phyloP scores from a whole-genome alignment of 2,888 invertebrate species.

The Cheilosia vulpina region DNA sequence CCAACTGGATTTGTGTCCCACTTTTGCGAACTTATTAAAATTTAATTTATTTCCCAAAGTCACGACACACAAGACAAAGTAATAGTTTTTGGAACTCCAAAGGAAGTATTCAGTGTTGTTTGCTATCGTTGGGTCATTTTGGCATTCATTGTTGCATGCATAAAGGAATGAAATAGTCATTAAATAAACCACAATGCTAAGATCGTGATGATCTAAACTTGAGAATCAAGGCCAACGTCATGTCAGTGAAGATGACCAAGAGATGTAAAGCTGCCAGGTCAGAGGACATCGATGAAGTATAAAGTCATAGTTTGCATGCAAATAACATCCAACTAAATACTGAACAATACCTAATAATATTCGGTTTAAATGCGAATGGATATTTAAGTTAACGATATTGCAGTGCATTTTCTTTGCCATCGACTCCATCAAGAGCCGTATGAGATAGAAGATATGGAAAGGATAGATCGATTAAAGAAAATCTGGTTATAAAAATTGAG shows the following conservation, averaged over 20 bases:
- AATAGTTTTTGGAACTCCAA: background rate
- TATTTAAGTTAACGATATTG: too few relatives aligned
- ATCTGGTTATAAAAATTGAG: too few relatives aligned
- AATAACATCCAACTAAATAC: background rate
- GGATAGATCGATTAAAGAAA: too few relatives aligned
- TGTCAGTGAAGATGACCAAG: slow-evolving; percentile 26
- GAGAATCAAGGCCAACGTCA: slow-evolving; percentile 27
- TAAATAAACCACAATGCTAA: slow-evolving; percentile 16
- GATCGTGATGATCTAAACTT: slow-evolving; percentile 38
- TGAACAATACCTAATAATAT: background rate
- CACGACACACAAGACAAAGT: background rate
- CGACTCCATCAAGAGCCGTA: too few relatives aligned
- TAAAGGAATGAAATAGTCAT: slow-evolving; percentile 16
- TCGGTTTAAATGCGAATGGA: background rate
- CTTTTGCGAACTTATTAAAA: slow-evolving; percentile 15
- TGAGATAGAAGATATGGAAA: too few relatives aligned
- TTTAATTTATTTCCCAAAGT: slow-evolving; percentile 8
- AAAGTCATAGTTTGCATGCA: slow-evolving; percentile 2
- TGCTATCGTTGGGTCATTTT: background rate
- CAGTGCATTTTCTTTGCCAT: too few relatives aligned
- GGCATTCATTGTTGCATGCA: slow-evolving; percentile 15
- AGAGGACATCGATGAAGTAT: slow-evolving; percentile 4
- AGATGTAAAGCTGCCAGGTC: background rate
- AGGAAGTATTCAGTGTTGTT: background rate
- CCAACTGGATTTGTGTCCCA: background rate